Evolutionary conservation across 2,888 invertebrate species (phyloP), one percentile per base, ranked within the genome.

Genomic region (Orthonevra nobilis): DNA sequence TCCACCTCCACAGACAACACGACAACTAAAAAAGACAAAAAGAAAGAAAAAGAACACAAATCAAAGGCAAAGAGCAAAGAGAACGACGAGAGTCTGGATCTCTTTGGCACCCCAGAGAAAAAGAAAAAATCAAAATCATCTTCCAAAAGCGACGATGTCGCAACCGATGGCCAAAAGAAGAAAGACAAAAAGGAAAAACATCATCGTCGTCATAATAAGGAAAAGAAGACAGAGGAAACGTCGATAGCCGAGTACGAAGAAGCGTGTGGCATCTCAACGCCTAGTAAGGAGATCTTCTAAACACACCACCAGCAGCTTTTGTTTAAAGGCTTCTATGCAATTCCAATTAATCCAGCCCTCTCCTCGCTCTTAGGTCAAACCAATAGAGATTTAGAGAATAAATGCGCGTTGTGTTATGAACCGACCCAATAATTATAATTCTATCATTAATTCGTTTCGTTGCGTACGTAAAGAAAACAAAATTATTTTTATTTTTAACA

Each of bases 251-350:
- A 94, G 52, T 97, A 97, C 85, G 97, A 97, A 88, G 96, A 96
- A 90, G 94, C 97, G 32, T 91, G 94, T 84, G 97, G 96, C 81
- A 96, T 97, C 85, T 96, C 96, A 44, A 97, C 96, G 32, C 96
- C 97, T 7, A 96, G 96, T 85, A 96, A 97, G 89, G 95, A 96
- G 89, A 92, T 95, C 85, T 89, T 91, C 87, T 91, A 91, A 85
- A 32, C 3, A 4, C 15, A 40, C 19, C 46, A 66, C 20, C 20
- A 40, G 34, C 44, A 32, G 28, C 40, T 42, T 6, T 15, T 19
- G 19, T 28, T 10, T 3, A 0, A 28, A 19, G n/a, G 38, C 69
- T 64, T 63, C 70, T 64, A 30, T 52, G 23, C 44, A 26, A 32
- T 56, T 58, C 48, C 7, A 42, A 30, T 1, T n/a, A 34, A 34